Evolutionary conservation across 2,113 vertebrate genomes (phyloP).

Genomic region (Triplophysa siluroides): DNA sequence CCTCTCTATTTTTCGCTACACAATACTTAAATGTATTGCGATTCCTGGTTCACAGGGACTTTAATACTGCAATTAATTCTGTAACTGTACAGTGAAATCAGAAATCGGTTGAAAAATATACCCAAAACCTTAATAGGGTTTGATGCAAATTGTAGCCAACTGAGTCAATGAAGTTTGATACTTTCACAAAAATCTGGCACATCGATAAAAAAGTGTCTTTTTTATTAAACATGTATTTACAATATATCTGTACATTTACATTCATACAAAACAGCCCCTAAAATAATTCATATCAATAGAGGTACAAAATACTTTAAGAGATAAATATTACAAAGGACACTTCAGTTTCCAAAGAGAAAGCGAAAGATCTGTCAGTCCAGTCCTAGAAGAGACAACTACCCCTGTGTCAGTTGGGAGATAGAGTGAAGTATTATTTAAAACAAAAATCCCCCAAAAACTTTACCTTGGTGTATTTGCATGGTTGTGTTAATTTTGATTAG

Average conservation of each 20-base stretch:
- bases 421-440: neutral
- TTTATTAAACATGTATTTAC: conserved; percentile 95
- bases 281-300: conserved; percentile 78
- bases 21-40: too few species aligned
- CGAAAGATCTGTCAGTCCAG: conserved; percentile 20
- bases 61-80: too few species aligned
- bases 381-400: conserved; percentile 11
- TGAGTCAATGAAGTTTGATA: neutral
- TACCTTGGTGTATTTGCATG: neutral
- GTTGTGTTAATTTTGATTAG: neutral
- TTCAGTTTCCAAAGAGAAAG: conserved; percentile 56
- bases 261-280: conserved; percentile 82
- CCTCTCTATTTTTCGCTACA: too few species aligned
- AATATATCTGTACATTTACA: conserved; percentile 86
- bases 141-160: neutral
- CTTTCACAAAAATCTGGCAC: neutral
- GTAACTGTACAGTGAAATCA: neutral
- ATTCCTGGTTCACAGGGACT: too few species aligned
- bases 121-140: neutral
- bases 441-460: neutral
- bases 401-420: neutral
- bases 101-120: neutral
- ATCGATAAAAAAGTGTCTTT: conserved; percentile 70
- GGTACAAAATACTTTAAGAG: conserved; percentile 64
- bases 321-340: conserved; percentile 62